Conservation (phyloP, 2,797 vertebrate species). For the Darevskia mixta region DNA sequence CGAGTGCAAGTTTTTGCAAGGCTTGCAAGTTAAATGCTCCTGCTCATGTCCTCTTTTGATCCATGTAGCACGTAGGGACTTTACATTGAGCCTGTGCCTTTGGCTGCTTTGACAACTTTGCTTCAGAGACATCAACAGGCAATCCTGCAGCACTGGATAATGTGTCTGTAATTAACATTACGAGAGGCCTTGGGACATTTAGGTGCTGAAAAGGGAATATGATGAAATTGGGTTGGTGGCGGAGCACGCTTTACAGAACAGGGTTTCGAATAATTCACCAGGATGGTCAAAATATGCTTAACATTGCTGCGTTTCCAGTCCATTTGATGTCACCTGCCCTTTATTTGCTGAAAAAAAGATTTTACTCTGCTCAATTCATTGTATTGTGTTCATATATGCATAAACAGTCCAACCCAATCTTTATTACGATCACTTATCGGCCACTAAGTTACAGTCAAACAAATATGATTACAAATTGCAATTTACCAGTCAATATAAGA, state of each 20-base stretch:
- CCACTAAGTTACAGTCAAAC: too few species aligned
- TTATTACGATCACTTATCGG: too few species aligned
- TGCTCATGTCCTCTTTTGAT: slow-evolving; percentile 27
- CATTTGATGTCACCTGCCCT: background rate
- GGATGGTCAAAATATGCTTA: background rate
- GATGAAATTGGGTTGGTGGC: background rate
- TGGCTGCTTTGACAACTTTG: background rate
- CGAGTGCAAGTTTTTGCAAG: slow-evolving; percentile 26
- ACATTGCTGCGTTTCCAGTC: background rate
- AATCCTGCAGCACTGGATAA: background rate
- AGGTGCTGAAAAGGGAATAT: background rate
- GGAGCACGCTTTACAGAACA: background rate
- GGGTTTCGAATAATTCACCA: background rate
- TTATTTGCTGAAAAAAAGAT: background rate
- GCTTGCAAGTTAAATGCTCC: slow-evolving; percentile 15
- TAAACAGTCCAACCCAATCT: background rate
- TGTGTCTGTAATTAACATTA: slow-evolving; percentile 29
- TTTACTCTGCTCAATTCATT: background rate
- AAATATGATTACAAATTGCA: too few species aligned
- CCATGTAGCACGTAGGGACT: background rate
- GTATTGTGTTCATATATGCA: background rate
- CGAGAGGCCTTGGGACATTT: background rate
- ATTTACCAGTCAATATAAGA: too few species aligned
- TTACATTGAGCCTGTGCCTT: background rate
- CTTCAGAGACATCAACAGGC: slow-evolving; percentile 10